phyloP scores from a whole-genome alignment of 2,113 vertebrate species.

The Jacana jacana region DNA sequence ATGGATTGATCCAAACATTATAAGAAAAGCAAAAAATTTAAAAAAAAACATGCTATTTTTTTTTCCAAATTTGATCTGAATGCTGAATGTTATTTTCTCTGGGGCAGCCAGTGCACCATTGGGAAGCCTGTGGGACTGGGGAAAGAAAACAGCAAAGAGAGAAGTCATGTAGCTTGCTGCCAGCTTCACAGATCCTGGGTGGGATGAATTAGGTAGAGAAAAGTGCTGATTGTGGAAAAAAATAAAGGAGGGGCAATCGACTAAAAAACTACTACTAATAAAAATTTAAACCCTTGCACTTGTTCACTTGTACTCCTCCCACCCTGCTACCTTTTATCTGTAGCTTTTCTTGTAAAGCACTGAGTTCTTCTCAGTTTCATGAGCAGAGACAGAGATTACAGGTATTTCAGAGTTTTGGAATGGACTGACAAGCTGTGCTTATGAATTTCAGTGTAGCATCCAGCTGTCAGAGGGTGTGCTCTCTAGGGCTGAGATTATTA shows the following conservation, averaged over 20 bases:
- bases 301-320: not conserved
- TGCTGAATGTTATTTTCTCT: not conserved
- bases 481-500: not conserved
- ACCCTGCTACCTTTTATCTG: not conserved
- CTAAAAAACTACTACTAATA: not conserved
- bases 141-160: not conserved
- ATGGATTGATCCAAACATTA: not conserved
- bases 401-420: not conserved
- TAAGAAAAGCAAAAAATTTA: not conserved
- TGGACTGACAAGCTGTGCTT: accelerated
- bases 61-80: not conserved
- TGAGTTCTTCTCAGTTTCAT: not conserved
- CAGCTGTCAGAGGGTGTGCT: not conserved
- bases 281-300: not conserved
- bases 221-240: not conserved
- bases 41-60: too few relatives aligned
- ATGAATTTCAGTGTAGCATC: not conserved
- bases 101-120: not conserved
- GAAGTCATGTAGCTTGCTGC: not conserved
- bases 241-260: too few relatives aligned
- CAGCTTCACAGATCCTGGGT: not conserved
- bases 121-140: not conserved
- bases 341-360: not conserved
- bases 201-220: not conserved
- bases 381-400: not conserved